phyloP scores from a whole-genome alignment of 2,888 invertebrate species.

The Noctuana brunneofusca region DNA sequence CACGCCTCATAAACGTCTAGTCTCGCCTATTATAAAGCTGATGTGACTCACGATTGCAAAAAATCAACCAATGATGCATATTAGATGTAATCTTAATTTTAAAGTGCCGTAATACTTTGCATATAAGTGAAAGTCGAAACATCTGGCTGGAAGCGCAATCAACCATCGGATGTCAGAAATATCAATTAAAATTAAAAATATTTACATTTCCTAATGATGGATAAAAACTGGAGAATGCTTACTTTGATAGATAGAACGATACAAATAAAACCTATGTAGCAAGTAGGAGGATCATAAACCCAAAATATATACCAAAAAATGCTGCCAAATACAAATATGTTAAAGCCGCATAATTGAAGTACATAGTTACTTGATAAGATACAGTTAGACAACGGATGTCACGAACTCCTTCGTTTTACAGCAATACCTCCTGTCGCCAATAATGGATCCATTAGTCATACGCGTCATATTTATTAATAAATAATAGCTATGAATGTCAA shows the following conservation, averaged over 20 bases:
- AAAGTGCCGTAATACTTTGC: conserved; percentile 23
- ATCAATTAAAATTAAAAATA: conserved; percentile 7
- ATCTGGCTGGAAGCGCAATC: conserved; percentile 35
- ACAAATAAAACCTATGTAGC: background rate
- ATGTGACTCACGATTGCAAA: conserved; percentile 63
- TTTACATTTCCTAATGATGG: background rate
- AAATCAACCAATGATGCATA: conserved; percentile 55
- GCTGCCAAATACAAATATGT: background rate
- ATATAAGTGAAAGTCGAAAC: conserved; percentile 39
- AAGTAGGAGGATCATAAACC: too few relatives aligned
- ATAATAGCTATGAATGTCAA: conserved; percentile 5
- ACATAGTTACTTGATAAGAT: conserved; percentile 33
- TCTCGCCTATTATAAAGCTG: conserved; percentile 50
- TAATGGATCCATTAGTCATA: conserved; percentile 74
- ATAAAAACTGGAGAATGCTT: background rate
- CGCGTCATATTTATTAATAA: conserved; percentile 73
- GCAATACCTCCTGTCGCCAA: conserved; percentile 75
- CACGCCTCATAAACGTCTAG: conserved; percentile 56
- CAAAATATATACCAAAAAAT: background rate
- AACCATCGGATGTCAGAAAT: conserved; percentile 6
- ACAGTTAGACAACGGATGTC: conserved; percentile 77
- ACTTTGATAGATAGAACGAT: background rate
- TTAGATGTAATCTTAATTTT: conserved; percentile 41
- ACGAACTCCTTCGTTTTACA: conserved; percentile 69
- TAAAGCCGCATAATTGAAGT: background rate